Conservation (phyloP, 2,113 vertebrate species). For the Callithrix jacchus region DNA sequence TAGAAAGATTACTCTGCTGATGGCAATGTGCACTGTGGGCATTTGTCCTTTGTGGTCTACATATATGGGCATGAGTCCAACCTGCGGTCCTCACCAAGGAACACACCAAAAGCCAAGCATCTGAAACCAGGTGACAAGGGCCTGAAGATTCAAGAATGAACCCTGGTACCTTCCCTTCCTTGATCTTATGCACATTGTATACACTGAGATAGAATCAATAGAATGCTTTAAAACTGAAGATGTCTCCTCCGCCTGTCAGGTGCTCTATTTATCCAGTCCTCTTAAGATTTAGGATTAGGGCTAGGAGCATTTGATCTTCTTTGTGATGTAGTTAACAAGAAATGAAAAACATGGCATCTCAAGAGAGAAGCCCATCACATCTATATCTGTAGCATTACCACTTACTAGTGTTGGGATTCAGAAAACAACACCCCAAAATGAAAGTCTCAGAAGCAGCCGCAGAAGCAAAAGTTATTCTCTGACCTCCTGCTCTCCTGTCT, state of each 20-base stretch:
- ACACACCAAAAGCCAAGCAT: neutral
- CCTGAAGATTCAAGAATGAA: neutral
- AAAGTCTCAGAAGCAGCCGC: neutral
- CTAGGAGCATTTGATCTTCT: neutral
- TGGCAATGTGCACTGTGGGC: too few relatives aligned
- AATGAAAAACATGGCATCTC: too few relatives aligned
- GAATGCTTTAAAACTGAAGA: neutral
- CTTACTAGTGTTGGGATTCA: neutral
- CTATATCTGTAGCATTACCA: neutral
- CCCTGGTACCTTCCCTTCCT: neutral
- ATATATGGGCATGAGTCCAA: too few relatives aligned
- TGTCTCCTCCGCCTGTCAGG: neutral
- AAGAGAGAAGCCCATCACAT: neutral
- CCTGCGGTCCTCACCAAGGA: neutral
- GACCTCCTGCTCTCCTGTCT: neutral
- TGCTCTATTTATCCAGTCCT: neutral
- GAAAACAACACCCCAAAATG: neutral
- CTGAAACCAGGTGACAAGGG: too few relatives aligned
- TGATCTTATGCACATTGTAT: fast-evolving
- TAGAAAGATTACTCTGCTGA: neutral
- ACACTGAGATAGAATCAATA: neutral
- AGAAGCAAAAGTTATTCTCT: neutral
- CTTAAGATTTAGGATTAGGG: neutral
- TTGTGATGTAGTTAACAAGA: neutral
- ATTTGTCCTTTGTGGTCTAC: neutral